A percentile compares a stretch with the other conserved stretches of the same genome.
Conservation (phyloP, 2,888 invertebrate genomes). For the Hirtodrosophila cameraria region DNA sequence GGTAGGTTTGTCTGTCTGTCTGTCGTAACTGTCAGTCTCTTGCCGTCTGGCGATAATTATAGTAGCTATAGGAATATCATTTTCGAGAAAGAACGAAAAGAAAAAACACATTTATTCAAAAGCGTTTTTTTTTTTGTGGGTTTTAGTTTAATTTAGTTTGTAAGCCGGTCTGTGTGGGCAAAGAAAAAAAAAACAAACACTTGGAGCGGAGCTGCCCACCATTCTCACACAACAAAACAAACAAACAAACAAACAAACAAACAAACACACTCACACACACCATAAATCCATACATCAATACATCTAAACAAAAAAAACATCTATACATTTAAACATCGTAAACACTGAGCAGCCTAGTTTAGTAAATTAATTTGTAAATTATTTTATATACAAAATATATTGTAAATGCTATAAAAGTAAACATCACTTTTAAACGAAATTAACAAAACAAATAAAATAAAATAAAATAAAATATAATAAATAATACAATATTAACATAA, state of each 20-base stretch:
- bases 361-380: constrained; percentile 69
- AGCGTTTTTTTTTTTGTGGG: constrained; percentile 52
- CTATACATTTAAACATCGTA: constrained; percentile 31
- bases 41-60: constrained; percentile 46
- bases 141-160: constrained; percentile 72
- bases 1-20: constrained; percentile 18
- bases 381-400: constrained; percentile 67
- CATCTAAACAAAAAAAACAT: constrained; percentile 21
- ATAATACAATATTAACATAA: constrained; percentile 48
- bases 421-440: constrained; percentile 62
- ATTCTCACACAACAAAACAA: constrained; percentile 16
- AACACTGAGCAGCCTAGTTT: constrained; percentile 60
- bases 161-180: constrained; percentile 57
- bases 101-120: constrained; percentile 32
- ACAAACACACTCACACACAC: constrained; percentile 23
- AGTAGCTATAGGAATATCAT: constrained; percentile 42
- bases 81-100: constrained; percentile 4
- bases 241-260: constrained; percentile 13
- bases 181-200: no score
- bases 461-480: constrained; percentile 27
- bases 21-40: constrained; percentile 34
- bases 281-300: constrained; percentile 15
- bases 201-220: constrained; percentile 58
- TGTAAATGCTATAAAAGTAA: constrained; percentile 64
- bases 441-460: constrained; percentile 18